phyloP scores from a whole-genome alignment of 2,113 vertebrate genomes.

The Agapornis roseicollis region DNA sequence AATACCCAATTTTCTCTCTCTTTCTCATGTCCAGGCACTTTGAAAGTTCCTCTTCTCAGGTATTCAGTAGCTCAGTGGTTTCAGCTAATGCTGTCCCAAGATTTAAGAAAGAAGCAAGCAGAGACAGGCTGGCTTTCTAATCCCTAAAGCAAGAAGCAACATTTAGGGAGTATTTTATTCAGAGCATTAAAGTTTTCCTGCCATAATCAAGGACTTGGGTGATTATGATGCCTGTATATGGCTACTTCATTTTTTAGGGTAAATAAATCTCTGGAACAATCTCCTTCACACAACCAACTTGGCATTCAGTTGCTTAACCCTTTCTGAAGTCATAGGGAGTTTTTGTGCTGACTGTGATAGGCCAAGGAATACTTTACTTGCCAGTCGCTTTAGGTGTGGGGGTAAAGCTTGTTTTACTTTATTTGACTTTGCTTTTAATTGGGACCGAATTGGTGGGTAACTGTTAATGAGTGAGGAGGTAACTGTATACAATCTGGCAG shows the following conservation, averaged over 20 bases:
- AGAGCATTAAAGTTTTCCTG: background rate
- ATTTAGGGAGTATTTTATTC: background rate
- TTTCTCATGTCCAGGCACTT: background rate
- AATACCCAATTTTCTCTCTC: background rate
- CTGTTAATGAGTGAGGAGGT: background rate
- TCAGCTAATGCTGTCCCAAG: background rate
- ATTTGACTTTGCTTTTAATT: background rate
- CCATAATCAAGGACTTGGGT: rapidly evolving
- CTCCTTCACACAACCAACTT: background rate
- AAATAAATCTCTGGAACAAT: background rate
- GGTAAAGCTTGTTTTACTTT: background rate
- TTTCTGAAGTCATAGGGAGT: background rate
- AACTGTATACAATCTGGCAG: background rate
- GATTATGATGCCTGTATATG: background rate
- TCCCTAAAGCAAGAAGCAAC: background rate
- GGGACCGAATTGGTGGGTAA: background rate
- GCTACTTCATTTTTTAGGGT: background rate
- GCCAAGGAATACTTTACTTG: background rate
- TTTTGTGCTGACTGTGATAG: background rate
- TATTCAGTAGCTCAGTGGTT: background rate
- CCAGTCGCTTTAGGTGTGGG: background rate
- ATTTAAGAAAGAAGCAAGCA: background rate
- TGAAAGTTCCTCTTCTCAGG: background rate
- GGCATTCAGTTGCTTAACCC: background rate
- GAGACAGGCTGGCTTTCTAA: background rate